These are phyloP conservation scores for Mobula birostris DNA, from an alignment of 2,113 vertebrate genomes.

Conservation along the genomic window DNA sequence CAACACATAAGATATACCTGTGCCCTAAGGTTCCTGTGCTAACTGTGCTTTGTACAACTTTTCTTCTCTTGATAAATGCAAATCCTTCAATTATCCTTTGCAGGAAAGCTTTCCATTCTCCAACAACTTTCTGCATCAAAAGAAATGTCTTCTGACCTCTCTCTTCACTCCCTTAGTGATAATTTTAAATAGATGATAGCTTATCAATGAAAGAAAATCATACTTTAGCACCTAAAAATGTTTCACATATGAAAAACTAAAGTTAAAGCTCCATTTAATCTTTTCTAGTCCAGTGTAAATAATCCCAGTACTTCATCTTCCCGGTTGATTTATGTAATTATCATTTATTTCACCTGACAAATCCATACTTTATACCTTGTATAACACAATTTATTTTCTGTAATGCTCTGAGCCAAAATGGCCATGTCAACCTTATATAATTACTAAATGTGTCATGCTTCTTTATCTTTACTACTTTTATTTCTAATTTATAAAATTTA, in stretches of 20 bases:
- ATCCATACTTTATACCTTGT: background rate
- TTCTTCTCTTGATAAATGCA: background rate
- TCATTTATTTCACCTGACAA: background rate
- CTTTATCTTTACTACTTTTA: background rate
- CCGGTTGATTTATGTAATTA: background rate
- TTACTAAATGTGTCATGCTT: background rate
- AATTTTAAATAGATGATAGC: background rate
- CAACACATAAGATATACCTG: background rate
- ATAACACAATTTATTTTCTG: background rate
- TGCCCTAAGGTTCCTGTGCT: background rate
- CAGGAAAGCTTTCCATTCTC: background rate
- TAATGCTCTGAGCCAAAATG: background rate
- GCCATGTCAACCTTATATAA: background rate
- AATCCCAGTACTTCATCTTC: background rate
- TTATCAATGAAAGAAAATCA: background rate
- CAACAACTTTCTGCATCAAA: background rate
- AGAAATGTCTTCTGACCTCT: background rate
- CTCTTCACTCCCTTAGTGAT: background rate
- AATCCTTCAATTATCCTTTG: background rate
- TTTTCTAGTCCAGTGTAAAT: background rate
- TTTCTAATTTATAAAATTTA: background rate
- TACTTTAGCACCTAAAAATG: background rate
- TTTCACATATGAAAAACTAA: background rate
- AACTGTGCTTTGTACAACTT: background rate
- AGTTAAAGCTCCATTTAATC: background rate